A percentile compares a stretch with the other conserved stretches of the same genome.
Evolutionary conservation across 2,113 vertebrate genomes (phyloP).

Genomic region (Telmatochromis brichardi): DNA sequence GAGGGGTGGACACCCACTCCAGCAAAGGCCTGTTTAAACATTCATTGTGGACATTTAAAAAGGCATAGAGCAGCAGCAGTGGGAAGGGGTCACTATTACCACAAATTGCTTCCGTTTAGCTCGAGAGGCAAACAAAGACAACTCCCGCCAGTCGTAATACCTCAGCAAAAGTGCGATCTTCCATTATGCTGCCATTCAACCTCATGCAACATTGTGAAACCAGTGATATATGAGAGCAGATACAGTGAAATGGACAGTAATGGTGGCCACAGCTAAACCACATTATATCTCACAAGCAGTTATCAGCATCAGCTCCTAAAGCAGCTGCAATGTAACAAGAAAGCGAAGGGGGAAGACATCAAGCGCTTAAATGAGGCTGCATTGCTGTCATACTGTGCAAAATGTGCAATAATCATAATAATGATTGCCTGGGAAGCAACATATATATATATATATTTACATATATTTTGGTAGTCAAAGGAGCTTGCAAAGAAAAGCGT

Average conservation of each 20-base stretch:
- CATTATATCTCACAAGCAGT: background rate
- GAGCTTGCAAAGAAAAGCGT: no score
- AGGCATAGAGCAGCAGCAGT: slow-evolving; percentile 19
- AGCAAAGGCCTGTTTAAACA: slow-evolving; percentile 52
- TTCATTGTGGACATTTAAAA: slow-evolving; percentile 57
- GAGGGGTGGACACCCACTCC: slow-evolving; percentile 22
- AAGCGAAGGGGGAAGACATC: background rate
- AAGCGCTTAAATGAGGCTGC: background rate
- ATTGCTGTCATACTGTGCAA: background rate
- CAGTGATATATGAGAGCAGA: background rate
- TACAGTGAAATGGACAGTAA: background rate
- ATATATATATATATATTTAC: background rate
- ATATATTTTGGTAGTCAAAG: background rate
- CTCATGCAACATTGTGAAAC: background rate
- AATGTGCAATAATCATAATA: background rate
- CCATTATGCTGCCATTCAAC: slow-evolving; percentile 9
- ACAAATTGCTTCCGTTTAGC: slow-evolving; percentile 56
- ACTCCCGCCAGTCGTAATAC: slow-evolving; percentile 1
- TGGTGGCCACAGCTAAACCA: background rate
- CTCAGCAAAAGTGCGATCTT: slow-evolving; percentile 1
- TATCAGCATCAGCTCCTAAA: background rate
- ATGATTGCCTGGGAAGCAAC: background rate
- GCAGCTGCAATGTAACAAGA: background rate
- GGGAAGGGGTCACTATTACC: slow-evolving; percentile 43
- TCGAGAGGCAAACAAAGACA: slow-evolving; percentile 51